Evolutionary conservation across 2,797 vertebrate species (phyloP), one percentile per base, ranked within the genome.

Genomic region (Pteronotus mesoamericanus): DNA sequence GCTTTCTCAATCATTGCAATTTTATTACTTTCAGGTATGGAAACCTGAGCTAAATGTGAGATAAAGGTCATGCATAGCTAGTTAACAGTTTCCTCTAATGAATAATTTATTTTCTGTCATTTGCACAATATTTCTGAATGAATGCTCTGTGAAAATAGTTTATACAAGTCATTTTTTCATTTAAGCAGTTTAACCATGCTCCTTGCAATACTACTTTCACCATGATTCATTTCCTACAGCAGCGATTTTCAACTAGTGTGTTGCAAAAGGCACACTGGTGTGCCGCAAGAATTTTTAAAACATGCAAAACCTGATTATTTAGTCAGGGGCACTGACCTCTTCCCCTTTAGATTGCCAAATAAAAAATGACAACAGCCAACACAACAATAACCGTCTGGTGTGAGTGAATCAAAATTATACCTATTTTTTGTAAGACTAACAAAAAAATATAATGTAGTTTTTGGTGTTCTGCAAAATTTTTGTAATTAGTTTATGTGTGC

Each of bases 81-180:
- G 53, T 42, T 77, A 78, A 16, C 24, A 18, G 37, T 46, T 95
- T 93, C 55, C 55, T 74, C 59, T 82, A 37, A 57, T 74, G 77
- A 69, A 72, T 82, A 48, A 34, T 89, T 89, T 64, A 37, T 89
- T 78, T 66, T 22, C 37, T 94, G 39, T 89, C 29, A 66, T 91
- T 92, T 95, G 83, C 12, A 86, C 42, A 86, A 7, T 89, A 64
- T 92, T 95, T 92, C 72, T 94, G 79, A 93, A 89, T 94, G 69
- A 95, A 72, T 66, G 10, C 29, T 83, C 44, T 3, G 0, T 71
- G 44, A 71, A 86, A 91, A 82, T 42, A 51, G 24, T 74, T 95
- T 61, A 29, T 86, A 88, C 7, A 57, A 64, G 37, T 86, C 10
- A 26, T 59, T 61, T 42, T 42, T 42, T 77, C n/a, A 19, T 87